A percentile compares a stretch with the other conserved stretches of the same genome.
phyloP scores from a whole-genome alignment of 2,797 vertebrate genomes.

The Tarsius wallacei region DNA sequence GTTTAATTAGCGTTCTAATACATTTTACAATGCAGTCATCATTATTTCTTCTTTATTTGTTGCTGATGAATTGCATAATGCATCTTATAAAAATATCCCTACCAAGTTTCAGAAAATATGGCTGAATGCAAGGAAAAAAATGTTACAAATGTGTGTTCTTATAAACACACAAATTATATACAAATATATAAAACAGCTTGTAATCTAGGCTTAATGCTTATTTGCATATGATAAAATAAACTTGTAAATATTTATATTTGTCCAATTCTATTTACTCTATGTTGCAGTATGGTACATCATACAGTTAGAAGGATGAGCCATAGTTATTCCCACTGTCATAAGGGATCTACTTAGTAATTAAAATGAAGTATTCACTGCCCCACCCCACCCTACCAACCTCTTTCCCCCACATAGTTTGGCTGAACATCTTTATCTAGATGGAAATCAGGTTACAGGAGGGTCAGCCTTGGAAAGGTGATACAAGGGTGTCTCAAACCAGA shows the following conservation, averaged over 20 bases:
- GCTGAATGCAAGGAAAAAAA: conserved; percentile 79
- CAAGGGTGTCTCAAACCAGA: not conserved
- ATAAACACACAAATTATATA: conserved; percentile 66
- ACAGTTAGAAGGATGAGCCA: not conserved
- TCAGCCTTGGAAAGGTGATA: not conserved
- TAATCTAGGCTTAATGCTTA: conserved; percentile 52
- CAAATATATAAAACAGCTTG: not conserved
- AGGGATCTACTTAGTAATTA: not conserved
- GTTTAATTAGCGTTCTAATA: conserved; percentile 89
- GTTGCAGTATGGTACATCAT: not conserved
- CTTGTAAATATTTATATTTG: conserved; percentile 69
- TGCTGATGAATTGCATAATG: conserved; percentile 82
- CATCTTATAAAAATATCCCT: conserved; percentile 69
- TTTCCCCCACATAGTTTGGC: not conserved
- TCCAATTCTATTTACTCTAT: not conserved
- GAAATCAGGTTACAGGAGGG: not conserved
- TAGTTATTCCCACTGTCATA: not conserved
- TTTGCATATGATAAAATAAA: conserved; percentile 54
- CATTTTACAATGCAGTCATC: conserved; percentile 88
- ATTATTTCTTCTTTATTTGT: conserved; percentile 90
- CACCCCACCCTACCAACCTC: too few species aligned
- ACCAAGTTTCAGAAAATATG: conserved; percentile 58
- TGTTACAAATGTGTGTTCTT: conserved; percentile 78
- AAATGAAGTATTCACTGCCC: not conserved
- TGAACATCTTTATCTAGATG: not conserved